Percentiles rank a stretch among this genome's conserved stretches.
phyloP scores from a whole-genome alignment of 2,113 vertebrate species.

The Hirundichthys speculiger region DNA sequence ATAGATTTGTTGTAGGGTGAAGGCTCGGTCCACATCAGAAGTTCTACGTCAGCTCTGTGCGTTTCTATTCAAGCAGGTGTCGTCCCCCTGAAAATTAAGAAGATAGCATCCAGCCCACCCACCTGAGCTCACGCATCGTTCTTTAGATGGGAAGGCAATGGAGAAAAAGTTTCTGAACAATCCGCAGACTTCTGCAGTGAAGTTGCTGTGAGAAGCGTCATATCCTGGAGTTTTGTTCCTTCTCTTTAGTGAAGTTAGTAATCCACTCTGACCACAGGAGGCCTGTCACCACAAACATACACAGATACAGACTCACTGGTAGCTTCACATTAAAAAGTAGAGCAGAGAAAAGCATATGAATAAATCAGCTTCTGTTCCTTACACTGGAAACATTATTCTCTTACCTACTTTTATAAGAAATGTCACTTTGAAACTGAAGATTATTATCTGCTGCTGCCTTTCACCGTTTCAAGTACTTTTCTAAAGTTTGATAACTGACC shows the following conservation, averaged over 20 bases:
- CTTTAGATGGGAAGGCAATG: slow-evolving; percentile 38
- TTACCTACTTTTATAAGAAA: too few relatives aligned
- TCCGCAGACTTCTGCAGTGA: slow-evolving; percentile 46
- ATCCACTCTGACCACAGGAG: slow-evolving; percentile 76
- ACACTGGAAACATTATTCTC: too few relatives aligned
- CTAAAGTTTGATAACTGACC: too few relatives aligned
- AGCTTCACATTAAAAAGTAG: slow-evolving; percentile 5
- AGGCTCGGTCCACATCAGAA: slow-evolving; percentile 43
- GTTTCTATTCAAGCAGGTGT: slow-evolving; percentile 4
- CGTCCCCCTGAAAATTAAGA: slow-evolving; percentile 23
- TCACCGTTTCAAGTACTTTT: too few relatives aligned
- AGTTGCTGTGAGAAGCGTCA: slow-evolving; percentile 62
- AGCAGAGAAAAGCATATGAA: too few relatives aligned
- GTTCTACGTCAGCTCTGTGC: slow-evolving; percentile 17
- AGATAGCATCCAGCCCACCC: slow-evolving; percentile 15
- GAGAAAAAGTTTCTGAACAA: slow-evolving; percentile 14
- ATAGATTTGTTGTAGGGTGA: slow-evolving; percentile 1
- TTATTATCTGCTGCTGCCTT: too few relatives aligned
- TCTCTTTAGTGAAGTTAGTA: slow-evolving; percentile 67
- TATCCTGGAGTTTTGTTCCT: slow-evolving; percentile 60
- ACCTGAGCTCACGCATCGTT: slow-evolving; percentile 34
- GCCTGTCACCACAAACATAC: slow-evolving; percentile 67
- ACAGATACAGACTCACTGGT: slow-evolving; percentile 33
- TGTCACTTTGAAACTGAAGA: too few relatives aligned
- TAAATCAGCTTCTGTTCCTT: background rate